These are phyloP conservation scores for Drosophila bocqueti DNA, from an alignment of 1,140 invertebrate species.

Conservation along the genomic window DNA sequence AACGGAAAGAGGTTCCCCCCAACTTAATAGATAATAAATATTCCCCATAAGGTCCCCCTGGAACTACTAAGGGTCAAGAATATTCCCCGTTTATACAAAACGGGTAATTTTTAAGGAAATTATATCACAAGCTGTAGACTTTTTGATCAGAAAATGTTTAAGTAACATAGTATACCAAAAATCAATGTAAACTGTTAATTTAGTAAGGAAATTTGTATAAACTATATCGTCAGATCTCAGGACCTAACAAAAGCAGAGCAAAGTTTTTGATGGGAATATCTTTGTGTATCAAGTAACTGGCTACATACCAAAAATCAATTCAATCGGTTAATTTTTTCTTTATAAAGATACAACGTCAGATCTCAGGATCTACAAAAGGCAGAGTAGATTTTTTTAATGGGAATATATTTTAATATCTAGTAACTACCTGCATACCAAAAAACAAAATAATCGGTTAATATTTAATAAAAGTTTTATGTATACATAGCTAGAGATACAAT, in stretches of 20 bases:
- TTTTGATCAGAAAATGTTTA: neutral
- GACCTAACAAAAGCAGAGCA: neutral
- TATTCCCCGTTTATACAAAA: neutral
- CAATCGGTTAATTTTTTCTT: neutral
- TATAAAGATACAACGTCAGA: neutral
- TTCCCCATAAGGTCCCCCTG: neutral
- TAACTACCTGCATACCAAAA: neutral
- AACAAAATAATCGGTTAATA: neutral
- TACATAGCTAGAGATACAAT: neutral
- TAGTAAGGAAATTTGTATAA: neutral
- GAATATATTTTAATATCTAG: neutral
- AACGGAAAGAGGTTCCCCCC: neutral
- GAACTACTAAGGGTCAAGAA: neutral
- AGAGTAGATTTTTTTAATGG: neutral
- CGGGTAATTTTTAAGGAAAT: too few species aligned
- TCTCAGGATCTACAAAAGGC: neutral
- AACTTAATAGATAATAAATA: constrained; percentile 1
- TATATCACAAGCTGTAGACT: neutral
- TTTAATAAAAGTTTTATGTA: neutral
- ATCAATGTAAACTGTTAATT: neutral
- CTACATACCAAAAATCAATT: neutral
- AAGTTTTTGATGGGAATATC: neutral
- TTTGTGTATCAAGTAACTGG: neutral
- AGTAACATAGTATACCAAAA: neutral
- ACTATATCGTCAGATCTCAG: neutral